Evolutionary conservation across 2,113 vertebrate genomes (phyloP), one percentile per base, ranked within the genome.

Genomic region (Nannospalax galili): DNA sequence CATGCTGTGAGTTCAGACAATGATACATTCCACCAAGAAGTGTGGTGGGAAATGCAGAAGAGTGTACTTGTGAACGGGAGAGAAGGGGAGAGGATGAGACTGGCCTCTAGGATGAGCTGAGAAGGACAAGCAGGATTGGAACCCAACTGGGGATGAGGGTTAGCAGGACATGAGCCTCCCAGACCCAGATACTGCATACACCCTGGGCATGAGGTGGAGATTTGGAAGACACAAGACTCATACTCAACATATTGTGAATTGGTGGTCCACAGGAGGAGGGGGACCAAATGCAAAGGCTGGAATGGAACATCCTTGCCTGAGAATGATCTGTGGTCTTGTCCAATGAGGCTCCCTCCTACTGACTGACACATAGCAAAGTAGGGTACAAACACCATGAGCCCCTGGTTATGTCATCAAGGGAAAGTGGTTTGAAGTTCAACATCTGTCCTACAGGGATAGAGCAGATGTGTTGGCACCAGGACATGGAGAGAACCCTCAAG

Each of bases 11-110:
- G 64, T 37, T 90, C 69, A 82, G 86, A 92, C 82, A 42, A 88
- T 73, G 91, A 91, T 52, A 20, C 22, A 77, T 88, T 81, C 78
- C 52, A n/a, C 45, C 56, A 20, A 60, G 73, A 88, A 65, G 72
- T 67, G 42, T 40, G 28, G 24, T 64, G 74, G 48, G 69, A n/a
- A 92, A 60, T 37, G n/a, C 52, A 73, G 75, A 74, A 56, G 48
- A 73, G 52, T 20, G 17, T 9, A 7, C 62, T 67, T 82, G 10
- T 37, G 69, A 32, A n/a, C 48, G 7, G 93, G 56, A 87, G 56
- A 19, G n/a, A 19, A 30, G 15, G 35, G 70, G 24, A 42, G 17
- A 80, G 67, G 3, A 32, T n/a, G 80, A 26, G 37, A 28, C 64
- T 40, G 75, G 75, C 56, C 20, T 67, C 16, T n/a, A 22, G 24